A percentile compares a stretch with the other conserved stretches of the same genome.
These are phyloP conservation scores for Luehdorfia chinensis DNA, from an alignment of 1,140 invertebrate genomes.

Conservation along the genomic window DNA sequence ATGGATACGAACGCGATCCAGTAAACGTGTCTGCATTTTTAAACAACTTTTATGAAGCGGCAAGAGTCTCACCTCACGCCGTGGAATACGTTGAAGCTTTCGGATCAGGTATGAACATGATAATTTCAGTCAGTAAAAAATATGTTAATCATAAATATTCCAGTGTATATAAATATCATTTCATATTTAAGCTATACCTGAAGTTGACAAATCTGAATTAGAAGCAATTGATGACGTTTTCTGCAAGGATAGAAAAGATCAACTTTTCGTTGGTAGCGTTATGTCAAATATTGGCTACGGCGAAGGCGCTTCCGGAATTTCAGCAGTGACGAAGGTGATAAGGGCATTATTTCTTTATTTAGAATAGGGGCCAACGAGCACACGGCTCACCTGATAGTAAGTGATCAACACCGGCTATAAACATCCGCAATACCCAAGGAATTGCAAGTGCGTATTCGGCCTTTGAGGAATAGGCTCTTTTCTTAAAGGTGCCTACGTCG, in stretches of 20 bases:
- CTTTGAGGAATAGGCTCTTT: no score
- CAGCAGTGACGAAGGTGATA: slow-evolving; percentile 77
- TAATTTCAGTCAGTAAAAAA: no score
- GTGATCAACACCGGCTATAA: no score
- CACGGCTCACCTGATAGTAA: no score
- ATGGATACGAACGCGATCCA: slow-evolving; percentile 75
- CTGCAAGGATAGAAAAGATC: slow-evolving; percentile 62
- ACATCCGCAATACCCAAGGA: no score
- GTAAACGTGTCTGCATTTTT: slow-evolving; percentile 77
- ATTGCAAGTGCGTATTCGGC: background rate
- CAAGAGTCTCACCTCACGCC: slow-evolving; percentile 78
- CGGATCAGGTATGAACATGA: slow-evolving; percentile 81
- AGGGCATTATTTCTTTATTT: no score
- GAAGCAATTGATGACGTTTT: slow-evolving; percentile 49
- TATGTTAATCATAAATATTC: no score
- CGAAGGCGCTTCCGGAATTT: slow-evolving; percentile 80
- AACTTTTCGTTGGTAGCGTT: slow-evolving; percentile 83
- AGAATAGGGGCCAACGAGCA: background rate
- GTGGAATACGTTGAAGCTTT: slow-evolving; percentile 87
- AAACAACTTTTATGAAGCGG: slow-evolving; percentile 80
- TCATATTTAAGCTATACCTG: slow-evolving; percentile 53
- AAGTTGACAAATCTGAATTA: slow-evolving; percentile 46
- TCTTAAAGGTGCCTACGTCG: no score
- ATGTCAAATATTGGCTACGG: slow-evolving; percentile 87
- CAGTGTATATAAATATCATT: no score